Conservation (phyloP, 2,113 vertebrate genomes). For the Diadophis punctatus region DNA sequence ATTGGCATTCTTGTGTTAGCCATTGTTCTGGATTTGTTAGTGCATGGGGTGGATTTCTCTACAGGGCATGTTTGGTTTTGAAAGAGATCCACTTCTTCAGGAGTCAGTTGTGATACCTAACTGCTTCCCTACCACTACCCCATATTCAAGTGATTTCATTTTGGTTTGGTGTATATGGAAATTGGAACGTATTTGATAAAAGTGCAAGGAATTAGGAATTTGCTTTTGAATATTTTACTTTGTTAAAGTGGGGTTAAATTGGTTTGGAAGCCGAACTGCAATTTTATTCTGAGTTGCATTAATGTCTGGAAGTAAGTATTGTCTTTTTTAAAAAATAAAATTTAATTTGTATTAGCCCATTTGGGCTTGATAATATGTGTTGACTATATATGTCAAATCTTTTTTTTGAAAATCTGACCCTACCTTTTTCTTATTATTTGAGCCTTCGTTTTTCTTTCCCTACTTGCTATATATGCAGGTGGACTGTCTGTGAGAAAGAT, state of each 20-base stretch:
- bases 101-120: not conserved
- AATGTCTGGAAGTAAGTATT: not conserved
- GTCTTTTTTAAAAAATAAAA: not conserved
- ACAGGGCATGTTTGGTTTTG: not conserved
- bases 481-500: not conserved
- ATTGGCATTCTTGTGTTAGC: not conserved
- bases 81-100: not conserved
- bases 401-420: constrained; percentile 40
- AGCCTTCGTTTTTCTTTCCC: not conserved
- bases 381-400: constrained; percentile 7
- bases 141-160: not conserved
- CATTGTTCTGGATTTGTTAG: not conserved
- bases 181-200: not conserved
- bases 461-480: constrained; percentile 36
- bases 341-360: constrained; percentile 22
- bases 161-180: not conserved
- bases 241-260: not conserved
- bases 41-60: not conserved
- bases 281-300: constrained; percentile 2
- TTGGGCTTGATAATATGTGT: not conserved
- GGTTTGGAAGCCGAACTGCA: not conserved
- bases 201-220: not conserved
- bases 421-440: constrained; percentile 55
- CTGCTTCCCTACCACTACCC: constrained; percentile 1
- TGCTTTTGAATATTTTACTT: not conserved